Base-by-base conservation (phyloP, 2,113 vertebrate genomes). In the Cephalopholis sonnerati region DNA sequence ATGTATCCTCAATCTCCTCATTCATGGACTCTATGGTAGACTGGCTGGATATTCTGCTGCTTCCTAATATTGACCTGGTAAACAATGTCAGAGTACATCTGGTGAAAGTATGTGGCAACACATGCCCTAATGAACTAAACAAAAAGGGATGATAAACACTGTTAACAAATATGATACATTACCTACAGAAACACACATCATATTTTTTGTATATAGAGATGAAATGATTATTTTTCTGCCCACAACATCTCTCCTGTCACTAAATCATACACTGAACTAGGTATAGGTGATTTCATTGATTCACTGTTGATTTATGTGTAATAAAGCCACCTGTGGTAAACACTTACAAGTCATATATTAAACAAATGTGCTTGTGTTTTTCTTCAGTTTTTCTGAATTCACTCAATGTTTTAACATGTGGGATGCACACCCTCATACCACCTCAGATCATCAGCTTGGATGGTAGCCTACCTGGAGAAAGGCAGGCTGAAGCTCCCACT, bases 1-100 rank as follows among this genome's bases (percentile, higher is more conserved):
- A 92, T 3, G 93, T 74, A 13, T 97, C 95, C 58, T 93, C 93
- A 20, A 79, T 82, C 69, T 96, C 96, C 44, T 96, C 95, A 41
- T 69, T 89, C 2, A 91, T 0, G 0, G 95, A 92, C 22, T 95
- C 93, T 0, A 75, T 63, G 3, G 90, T 92, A 16, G 96, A 94
- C 29, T 84, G 13, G 36, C 94, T 92, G 75, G 96, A 97, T 76
- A 93, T n/a, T 36, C 85, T 90, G 82, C 95, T 95, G 91, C 95
- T 97, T 61, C 94, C 96, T 1, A 91, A 82, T 3, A 91, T 66
- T 27, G 96, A 95, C 91, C 98, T 98, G 67, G 50, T 77, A 69
- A 62, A 74, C 32, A 57, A 59, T 13, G 83, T 48, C 15, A 46
- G 1, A 62, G 20, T 1, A 11, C 57, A 29, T 16, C 5, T 4